A percentile compares a stretch with the other conserved stretches of the same genome.
Evolutionary conservation across 2,113 vertebrate species (phyloP).

Genomic region (Egretta garzetta): DNA sequence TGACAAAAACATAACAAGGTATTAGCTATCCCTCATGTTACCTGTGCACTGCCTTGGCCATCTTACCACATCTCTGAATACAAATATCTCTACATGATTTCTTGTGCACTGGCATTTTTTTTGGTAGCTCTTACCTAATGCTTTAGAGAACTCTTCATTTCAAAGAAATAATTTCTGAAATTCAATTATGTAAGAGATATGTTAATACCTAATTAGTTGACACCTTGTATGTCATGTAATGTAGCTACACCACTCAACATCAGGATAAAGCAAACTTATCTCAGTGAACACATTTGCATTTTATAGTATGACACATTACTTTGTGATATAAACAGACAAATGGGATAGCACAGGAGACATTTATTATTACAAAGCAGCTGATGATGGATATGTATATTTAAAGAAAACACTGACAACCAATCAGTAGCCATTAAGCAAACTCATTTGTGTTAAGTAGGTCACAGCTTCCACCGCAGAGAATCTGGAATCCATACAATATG

Average conservation of each 20-base stretch:
- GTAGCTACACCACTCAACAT: conserved; percentile 1
- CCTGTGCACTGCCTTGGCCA: background rate
- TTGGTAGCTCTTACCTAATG: background rate
- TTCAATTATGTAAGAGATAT: conserved; percentile 3
- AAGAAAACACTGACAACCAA: conserved; percentile 10
- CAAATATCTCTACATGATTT: background rate
- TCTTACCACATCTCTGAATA: background rate
- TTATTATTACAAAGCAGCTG: background rate
- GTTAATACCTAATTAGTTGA: conserved; percentile 36
- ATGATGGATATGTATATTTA: conserved; percentile 10
- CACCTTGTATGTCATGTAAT: background rate
- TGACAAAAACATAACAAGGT: background rate
- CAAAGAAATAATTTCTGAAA: conserved; percentile 14
- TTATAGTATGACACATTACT: background rate
- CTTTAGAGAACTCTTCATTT: background rate
- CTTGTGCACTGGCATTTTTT: background rate
- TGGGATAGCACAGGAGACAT: background rate
- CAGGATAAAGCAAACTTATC: conserved; percentile 33
- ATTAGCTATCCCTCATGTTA: background rate
- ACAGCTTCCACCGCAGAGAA: background rate
- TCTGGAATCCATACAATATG: background rate
- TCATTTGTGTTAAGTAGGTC: conserved; percentile 6
- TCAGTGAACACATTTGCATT: conserved; percentile 8
- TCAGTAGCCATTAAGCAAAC: background rate
- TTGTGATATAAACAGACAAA: conserved; percentile 44